Evolutionary conservation across 2,797 vertebrate species (phyloP).

Genomic region (Mormyrus proboscirostris): DNA sequence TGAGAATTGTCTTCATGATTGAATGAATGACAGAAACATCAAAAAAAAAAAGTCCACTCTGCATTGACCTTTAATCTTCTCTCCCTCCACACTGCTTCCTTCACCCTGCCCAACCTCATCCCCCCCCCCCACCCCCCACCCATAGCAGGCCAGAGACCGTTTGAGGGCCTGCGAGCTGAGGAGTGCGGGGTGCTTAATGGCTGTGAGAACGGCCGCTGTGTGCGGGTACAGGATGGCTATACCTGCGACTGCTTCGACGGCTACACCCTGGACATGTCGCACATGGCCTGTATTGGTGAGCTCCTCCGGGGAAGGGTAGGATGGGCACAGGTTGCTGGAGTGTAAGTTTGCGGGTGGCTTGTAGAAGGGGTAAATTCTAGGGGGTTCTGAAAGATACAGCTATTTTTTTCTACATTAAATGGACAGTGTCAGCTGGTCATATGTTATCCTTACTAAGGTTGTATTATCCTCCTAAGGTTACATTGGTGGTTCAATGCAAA

Average conservation of each 20-base stretch:
- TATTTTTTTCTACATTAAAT: neutral
- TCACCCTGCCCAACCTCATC: neutral
- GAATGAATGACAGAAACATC: neutral
- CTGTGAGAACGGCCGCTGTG: constrained; percentile 91
- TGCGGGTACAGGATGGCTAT: constrained; percentile 88
- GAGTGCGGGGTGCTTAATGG: constrained; percentile 95
- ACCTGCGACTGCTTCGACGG: constrained; percentile 96
- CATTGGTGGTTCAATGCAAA: neutral
- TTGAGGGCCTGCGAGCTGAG: constrained; percentile 84
- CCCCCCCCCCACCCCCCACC: neutral
- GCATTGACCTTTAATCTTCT: neutral
- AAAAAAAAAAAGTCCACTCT: neutral
- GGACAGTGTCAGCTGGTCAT: neutral
- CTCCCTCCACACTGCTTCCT: neutral
- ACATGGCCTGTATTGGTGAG: constrained; percentile 90
- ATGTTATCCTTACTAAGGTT: neutral
- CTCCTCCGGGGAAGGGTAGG: neutral
- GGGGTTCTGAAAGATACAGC: neutral
- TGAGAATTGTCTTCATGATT: neutral
- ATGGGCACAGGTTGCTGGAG: neutral
- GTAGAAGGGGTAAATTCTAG: neutral
- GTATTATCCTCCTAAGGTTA: neutral
- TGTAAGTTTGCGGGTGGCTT: neutral
- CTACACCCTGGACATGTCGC: constrained; percentile 83
- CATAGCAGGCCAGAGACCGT: constrained; percentile 67